phyloP scores from a whole-genome alignment of 2,113 vertebrate genomes.

The Gallinago jamesoni region DNA sequence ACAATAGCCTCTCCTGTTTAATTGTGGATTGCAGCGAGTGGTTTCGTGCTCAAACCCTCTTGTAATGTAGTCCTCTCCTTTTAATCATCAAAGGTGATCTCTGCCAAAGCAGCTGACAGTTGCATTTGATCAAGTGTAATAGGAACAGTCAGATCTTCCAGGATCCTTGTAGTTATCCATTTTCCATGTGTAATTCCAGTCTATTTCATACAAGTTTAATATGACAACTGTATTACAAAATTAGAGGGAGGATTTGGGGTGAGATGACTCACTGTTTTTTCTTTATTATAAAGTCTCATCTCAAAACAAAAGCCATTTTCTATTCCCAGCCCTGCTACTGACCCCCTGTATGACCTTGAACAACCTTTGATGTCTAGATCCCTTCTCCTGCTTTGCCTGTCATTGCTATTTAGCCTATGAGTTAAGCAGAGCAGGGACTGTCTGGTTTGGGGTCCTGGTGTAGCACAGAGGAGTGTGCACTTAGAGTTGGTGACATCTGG shows the following conservation, averaged over 20 bases:
- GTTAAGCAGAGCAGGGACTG: not conserved
- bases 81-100: conserved; percentile 66
- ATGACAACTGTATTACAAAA: conserved; percentile 69
- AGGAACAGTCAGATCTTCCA: conserved; percentile 64
- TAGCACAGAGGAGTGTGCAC: not conserved
- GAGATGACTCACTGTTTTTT: conserved; percentile 16
- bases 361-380: conserved; percentile 30
- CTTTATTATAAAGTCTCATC: conserved; percentile 21
- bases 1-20: conserved; percentile 60
- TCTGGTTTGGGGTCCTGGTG: not conserved
- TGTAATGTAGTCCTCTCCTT: conserved; percentile 67
- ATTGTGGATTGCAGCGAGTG: conserved; percentile 38
- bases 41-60: conserved; percentile 29
- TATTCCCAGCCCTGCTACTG: not conserved
- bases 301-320: conserved; percentile 4
- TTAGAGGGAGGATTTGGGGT: conserved; percentile 43
- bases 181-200: conserved; percentile 65
- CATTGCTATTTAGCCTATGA: not conserved
- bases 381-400: not conserved
- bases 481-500: not conserved
- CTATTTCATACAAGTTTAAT: conserved; percentile 65
- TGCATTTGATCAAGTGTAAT: conserved; percentile 61
- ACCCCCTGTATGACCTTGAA: conserved; percentile 11
- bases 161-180: conserved; percentile 64
- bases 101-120: conserved; percentile 44